These are phyloP conservation scores for Drosophila cognata DNA, from an alignment of 2,888 invertebrate genomes.

Conservation along the genomic window DNA sequence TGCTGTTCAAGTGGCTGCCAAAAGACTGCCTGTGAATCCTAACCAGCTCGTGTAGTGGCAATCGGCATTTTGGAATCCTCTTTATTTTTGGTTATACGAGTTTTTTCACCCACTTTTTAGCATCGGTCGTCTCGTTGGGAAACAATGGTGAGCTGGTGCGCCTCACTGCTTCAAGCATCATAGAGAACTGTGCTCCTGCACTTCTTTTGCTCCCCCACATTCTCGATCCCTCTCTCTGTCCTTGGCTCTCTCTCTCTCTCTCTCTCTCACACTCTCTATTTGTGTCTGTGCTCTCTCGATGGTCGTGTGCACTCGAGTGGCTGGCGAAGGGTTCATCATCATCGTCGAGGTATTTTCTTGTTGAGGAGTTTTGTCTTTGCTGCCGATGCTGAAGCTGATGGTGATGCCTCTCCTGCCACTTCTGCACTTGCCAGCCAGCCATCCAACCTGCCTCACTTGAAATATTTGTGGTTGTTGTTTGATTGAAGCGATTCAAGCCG, in stretches of 20 bases:
- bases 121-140: conserved; percentile 50
- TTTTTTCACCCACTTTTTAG: conserved; percentile 68
- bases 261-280: conserved; percentile 16
- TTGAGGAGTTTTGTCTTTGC: conserved; percentile 77
- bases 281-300: conserved; percentile 21
- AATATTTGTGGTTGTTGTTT: conserved; percentile 80
- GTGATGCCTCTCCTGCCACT: conserved; percentile 12
- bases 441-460: conserved; percentile 74
- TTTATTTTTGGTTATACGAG: conserved; percentile 14
- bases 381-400: conserved; percentile 8
- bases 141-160: conserved; percentile 55
- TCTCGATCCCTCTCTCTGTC: conserved; percentile 1
- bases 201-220: background rate
- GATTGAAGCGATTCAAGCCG: conserved; percentile 79
- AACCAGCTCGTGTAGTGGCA: conserved; percentile 50
- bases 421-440: conserved; percentile 68
- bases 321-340: conserved; percentile 78
- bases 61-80: conserved; percentile 46
- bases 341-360: conserved; percentile 76
- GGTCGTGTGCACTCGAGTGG: conserved; percentile 64
- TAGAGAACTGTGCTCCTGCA: conserved; percentile 29
- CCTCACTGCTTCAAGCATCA: conserved; percentile 60
- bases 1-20: conserved; percentile 72
- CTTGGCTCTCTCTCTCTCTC: background rate
- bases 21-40: conserved; percentile 62